Evolutionary conservation across 2,888 invertebrate genomes (phyloP), one percentile per base, ranked within the genome.

Genomic region (Sclerodermus sp.): DNA sequence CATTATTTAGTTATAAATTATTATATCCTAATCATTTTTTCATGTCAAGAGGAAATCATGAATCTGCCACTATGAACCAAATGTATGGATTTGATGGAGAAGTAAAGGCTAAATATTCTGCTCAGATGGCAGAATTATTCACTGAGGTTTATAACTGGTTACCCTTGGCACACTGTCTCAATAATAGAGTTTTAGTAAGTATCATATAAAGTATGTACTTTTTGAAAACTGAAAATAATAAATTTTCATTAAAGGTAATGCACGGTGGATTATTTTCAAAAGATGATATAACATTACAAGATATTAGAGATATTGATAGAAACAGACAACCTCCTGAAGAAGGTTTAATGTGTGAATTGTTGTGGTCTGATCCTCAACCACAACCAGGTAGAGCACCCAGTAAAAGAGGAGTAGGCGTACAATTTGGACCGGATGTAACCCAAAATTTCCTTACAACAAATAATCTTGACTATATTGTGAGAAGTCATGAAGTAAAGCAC

Each of bases 21-120:
- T 82, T 99, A 42, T 97, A 89, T 80, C 99, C 99, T 0, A 85
- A 97, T 74, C 91, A 97, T 79, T 98, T 99, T 81, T 98, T 87
- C 79, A 92, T 99, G 91, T 93, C 97, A 1, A 84, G 99, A 85
- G 99, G 96, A n/a, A 99, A 99, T 80, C 98, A 99, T 76, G 98
- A 99, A 77, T 96, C 96, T 65, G 85, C 90, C 40, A 95, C 92
- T 53, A 99, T 99, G 98, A 99, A 99, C 81, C 93, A 96, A 80
- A 96, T 99, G 93, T 99, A 99, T 79, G 99, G 99, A 1, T 99
- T 99, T 82, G 93, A 96, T 58, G 99, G 98, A 1, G 99, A 99
- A 81, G 98, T 99, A 0, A 93, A 93, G 68, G 87, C 93, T 5
- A 99, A 99, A 80, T 99, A 96, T 79, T 90, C 91, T 1, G 83